phyloP scores from a whole-genome alignment of 37 sponge, comb jelly and placozoan species.

The Oopsacas minuta region DNA sequence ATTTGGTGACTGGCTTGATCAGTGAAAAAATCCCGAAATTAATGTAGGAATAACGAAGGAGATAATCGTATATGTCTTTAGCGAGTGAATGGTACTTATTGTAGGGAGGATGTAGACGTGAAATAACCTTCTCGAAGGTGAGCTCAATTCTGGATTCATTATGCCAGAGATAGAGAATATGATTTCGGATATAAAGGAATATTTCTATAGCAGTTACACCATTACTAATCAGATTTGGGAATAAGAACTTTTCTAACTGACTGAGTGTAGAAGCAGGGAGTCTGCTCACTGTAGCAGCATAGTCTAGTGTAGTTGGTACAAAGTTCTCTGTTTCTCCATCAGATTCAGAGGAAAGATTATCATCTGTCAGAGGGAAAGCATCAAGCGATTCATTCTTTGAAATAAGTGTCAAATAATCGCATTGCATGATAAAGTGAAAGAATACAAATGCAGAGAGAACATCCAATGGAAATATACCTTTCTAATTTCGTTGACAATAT shows the following conservation, averaged over 20 bases:
- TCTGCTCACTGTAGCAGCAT: constrained; percentile 78
- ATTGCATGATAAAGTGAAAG: too few relatives aligned
- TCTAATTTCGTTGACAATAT: too few relatives aligned
- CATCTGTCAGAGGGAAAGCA: constrained; percentile 36
- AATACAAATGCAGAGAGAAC: too few relatives aligned
- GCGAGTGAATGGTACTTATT: constrained; percentile 2
- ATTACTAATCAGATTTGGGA: constrained; percentile 60
- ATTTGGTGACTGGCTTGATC: constrained; percentile 26
- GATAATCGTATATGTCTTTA: constrained; percentile 48
- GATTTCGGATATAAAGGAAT: constrained; percentile 83
- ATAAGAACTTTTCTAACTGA: constrained; percentile 69
- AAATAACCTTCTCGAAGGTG: not conserved
- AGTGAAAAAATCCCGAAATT: constrained; percentile 78
- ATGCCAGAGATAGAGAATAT: constrained; percentile 37
- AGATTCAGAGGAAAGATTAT: constrained; percentile 57
- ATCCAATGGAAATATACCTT: too few relatives aligned
- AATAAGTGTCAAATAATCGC: not conserved
- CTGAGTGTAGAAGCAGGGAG: constrained; percentile 72
- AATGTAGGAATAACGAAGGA: constrained; percentile 82
- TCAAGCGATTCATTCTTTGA: not conserved
- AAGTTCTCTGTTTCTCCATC: constrained; percentile 53
- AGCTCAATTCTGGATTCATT: not conserved
- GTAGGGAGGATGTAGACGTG: constrained; percentile 16
- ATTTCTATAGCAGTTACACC: constrained; percentile 45
- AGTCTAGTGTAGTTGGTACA: constrained; percentile 38